Conservation (phyloP, 2,888 invertebrate genomes). For the Lottia scabra region DNA sequence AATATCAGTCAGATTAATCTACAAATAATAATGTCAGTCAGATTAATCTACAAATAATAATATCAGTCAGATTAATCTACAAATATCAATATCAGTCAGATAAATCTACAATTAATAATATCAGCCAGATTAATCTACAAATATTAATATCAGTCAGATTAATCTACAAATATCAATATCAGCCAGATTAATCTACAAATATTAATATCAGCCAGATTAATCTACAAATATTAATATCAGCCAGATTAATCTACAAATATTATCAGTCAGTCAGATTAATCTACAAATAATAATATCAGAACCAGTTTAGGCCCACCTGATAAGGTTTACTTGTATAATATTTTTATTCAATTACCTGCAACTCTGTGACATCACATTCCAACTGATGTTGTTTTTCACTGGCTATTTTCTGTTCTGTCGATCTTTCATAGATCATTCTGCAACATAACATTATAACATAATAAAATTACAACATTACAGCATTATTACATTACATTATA, state of each 20-base stretch:
- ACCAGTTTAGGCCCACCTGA: no score
- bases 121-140: constrained; percentile 54
- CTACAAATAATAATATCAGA: no score
- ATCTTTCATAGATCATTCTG: constrained; percentile 46
- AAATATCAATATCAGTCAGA: constrained; percentile 25
- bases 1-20: constrained; percentile 57
- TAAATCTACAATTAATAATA: no score
- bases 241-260: constrained; percentile 47
- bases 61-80: constrained; percentile 53
- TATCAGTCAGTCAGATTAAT: constrained; percentile 49
- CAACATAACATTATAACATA: no score
- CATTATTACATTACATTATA: no score
- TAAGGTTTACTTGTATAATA: no score
- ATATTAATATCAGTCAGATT: constrained; percentile 42
- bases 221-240: constrained; percentile 47
- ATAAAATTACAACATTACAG: no score
- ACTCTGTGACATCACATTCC: constrained; percentile 54
- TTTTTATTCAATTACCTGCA: constrained; percentile 37
- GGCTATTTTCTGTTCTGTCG: constrained; percentile 40
- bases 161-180: constrained; percentile 48
- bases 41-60: constrained; percentile 42
- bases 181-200: constrained; percentile 48
- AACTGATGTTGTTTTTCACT: constrained; percentile 45
- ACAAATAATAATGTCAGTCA: constrained; percentile 42
- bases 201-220: constrained; percentile 44